Evolutionary conservation across 2,888 invertebrate genomes (phyloP).

Genomic region (Dynastes hyllus): DNA sequence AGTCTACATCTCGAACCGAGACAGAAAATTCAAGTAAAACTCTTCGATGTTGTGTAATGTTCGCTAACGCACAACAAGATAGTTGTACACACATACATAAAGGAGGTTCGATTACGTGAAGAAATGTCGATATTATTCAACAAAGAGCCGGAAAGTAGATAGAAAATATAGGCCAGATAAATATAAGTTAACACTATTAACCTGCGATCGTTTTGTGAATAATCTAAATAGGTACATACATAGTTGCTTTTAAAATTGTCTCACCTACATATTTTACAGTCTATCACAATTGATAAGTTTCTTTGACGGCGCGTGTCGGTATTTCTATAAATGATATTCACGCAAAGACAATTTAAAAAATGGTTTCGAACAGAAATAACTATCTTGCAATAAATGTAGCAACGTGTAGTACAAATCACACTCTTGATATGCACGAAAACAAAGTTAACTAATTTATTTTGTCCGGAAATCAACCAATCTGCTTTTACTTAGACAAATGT

Average conservation of each 20-base stretch:
- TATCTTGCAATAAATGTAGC: too few species aligned
- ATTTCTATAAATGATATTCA: too few species aligned
- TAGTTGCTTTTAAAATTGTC: background rate
- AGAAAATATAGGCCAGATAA: constrained; percentile 1
- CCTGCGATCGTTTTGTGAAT: background rate
- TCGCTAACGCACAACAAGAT: constrained; percentile 5
- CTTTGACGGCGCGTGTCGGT: too few species aligned
- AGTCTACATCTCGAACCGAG: background rate
- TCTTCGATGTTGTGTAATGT: constrained; percentile 13
- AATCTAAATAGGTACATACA: background rate
- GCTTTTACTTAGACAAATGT: too few species aligned
- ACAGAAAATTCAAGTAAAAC: constrained; percentile 21
- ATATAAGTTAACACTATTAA: background rate
- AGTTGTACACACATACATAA: constrained; percentile 13
- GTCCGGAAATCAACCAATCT: too few species aligned
- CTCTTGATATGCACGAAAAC: too few species aligned
- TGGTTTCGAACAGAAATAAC: too few species aligned
- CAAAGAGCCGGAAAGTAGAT: background rate
- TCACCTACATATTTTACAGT: too few species aligned
- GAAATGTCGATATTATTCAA: constrained; percentile 23
- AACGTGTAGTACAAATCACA: too few species aligned
- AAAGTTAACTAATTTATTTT: too few species aligned
- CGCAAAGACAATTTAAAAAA: too few species aligned
- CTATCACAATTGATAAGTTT: too few species aligned
- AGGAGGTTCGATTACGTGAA: constrained; percentile 19